Base-by-base conservation (phyloP, 53 echinoderm and acorn worm genomes). In the Henricia sp. region DNA sequence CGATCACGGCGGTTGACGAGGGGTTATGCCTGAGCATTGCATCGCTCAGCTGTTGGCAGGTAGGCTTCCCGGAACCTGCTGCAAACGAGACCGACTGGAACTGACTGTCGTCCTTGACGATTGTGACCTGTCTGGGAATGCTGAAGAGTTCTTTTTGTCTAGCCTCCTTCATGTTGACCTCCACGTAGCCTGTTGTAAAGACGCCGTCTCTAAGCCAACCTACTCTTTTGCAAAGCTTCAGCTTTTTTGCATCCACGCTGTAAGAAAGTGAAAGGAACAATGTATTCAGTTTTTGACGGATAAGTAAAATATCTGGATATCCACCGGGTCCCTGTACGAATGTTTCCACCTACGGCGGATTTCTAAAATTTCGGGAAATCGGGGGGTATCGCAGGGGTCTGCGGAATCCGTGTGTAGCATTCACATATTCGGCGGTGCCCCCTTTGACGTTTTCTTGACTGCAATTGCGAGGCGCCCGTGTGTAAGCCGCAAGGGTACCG, bases 111-210 rank as follows among this genome's bases (percentile, higher is more conserved):
- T 77, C 77, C 23, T 6, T 28, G 77, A 77, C 77, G n/a, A 77
- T 26, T 3, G 77, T 77, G 16, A 77, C 77, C 4, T 44, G 77
- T 14, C 77, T 58, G 25, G 77, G 77, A 41, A 26, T 40, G 59
- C n/a, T 59, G 77, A 77, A 77, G 77, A 77, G 26, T 17, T 60
- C 77, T 26, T 77, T 77, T 29, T 57, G 41, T 36, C 42, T 77
- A 28, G 77, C 77, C 43, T 77, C 77, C 29, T 59, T 77, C 16
- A 41, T 23, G 77, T 77, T 77, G 77, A 77, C 60, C 60, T 77
- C 60, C 77, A 59, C 60, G 77, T 59, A 77, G 0, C 77, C 77
- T 4, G 77, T 77, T 6, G 58, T 42, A 29, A 77, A 77, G 26
- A 59, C 59, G 16, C 77, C 77, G 14, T 77, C 60, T 33, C 53